Evolutionary conservation across 2,888 invertebrate species (phyloP), one percentile per base, ranked within the genome.

Genomic region (Sipunculus nudus): DNA sequence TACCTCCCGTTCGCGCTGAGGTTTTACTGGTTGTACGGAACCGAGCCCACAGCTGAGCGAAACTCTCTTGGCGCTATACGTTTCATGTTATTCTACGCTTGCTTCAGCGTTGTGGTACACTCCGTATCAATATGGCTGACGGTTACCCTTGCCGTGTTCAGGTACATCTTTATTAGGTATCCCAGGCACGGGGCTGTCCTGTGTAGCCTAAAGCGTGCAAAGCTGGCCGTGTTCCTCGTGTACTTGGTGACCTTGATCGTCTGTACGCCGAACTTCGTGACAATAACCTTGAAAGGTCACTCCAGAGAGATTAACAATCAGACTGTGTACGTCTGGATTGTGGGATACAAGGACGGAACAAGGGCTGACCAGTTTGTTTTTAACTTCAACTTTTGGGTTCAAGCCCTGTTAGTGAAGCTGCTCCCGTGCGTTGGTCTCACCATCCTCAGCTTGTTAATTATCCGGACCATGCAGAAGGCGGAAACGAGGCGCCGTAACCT

Each of bases 101-200:
- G 93, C 75, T 93, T 94, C 81, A 90, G 92, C 39, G 94, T 96
- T 83, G 88, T 91, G 49, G 88, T 92, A 62, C 93, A 94, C 82
- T 95, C 96, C 2, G 93, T 96, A 68, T 93, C 96, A 2, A 96
- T 96, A 71, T 96, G 94, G 89, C 85, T 97, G 71, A 96, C 96
- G 0, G 92, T 97, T 1, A 92, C 93, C 0, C 84, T 97, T 61
- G 96, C 96, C 0, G 90, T 96, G 2, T 97, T 96, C 93, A 87
- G 95, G 6, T 96, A 93, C 79, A 77, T 80, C 21, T 84, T 82
- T 54, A 81, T 85, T 43, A 68, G 73, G 5, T 79, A 76, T 80
- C 94, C 94, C 0, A 91, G 92, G 68, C 88, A 88, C 72, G 93
- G 92, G 76, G 88, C 90, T 26, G 87, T 90, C 38, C 92, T 92